A percentile compares a stretch with the other conserved stretches of the same genome.
phyloP scores from a whole-genome alignment of 2,888 invertebrate genomes.

The Meteorus cinctellus region DNA sequence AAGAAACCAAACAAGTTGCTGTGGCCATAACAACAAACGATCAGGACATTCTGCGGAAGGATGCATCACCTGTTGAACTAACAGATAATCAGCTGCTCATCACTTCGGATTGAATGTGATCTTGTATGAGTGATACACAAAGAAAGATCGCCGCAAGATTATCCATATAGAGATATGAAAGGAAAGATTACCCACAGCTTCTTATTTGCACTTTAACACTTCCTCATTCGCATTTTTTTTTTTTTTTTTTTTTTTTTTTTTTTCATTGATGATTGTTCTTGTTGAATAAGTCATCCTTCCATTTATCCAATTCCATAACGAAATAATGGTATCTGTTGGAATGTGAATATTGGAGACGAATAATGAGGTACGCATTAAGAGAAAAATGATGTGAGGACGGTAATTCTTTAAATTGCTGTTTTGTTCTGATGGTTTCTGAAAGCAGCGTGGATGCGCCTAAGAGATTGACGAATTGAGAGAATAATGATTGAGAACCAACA shows the following conservation, averaged over 20 bases:
- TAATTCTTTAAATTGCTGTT: constrained; percentile 4
- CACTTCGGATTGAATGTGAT: constrained; percentile 64
- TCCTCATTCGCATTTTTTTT: too few species aligned
- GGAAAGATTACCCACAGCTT: constrained; percentile 37
- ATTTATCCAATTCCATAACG: neutral
- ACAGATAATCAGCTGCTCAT: constrained; percentile 70
- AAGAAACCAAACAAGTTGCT: constrained; percentile 47
- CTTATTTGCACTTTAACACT: constrained; percentile 36
- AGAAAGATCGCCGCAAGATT: neutral
- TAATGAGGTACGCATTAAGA: neutral
- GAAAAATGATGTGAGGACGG: neutral
- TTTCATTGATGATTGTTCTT: constrained; percentile 7
- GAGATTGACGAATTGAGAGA: neutral
- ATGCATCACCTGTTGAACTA: constrained; percentile 73
- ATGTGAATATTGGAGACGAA: neutral
- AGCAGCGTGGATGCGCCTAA: constrained; percentile 51
- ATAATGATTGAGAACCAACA: constrained; percentile 47
- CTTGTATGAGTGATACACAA: neutral
- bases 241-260: too few species aligned
- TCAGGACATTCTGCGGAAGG: constrained; percentile 74
- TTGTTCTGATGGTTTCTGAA: constrained; percentile 45
- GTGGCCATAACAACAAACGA: constrained; percentile 64
- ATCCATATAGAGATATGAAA: neutral
- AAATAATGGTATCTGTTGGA: neutral
- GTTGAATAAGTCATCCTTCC: neutral